phyloP scores from a whole-genome alignment of 2,797 vertebrate genomes.

The Phaenicophaeus curvirostris region DNA sequence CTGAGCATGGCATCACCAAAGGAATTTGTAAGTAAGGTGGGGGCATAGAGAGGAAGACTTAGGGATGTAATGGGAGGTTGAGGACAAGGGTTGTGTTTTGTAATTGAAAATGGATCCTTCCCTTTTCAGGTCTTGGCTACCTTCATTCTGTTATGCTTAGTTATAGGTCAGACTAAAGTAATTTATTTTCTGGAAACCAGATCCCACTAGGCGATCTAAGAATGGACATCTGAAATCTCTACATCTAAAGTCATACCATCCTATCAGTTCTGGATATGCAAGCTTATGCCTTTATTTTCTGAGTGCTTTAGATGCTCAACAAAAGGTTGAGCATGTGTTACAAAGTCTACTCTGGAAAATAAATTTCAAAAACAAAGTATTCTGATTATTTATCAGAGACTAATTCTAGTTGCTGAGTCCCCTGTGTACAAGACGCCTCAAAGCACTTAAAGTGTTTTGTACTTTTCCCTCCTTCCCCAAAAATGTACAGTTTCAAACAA shows the following conservation, averaged over 20 bases:
- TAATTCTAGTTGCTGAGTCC: not conserved
- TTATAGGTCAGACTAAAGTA: not conserved
- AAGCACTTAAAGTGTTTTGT: constrained; percentile 46
- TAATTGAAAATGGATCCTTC: not conserved
- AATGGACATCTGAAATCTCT: not conserved
- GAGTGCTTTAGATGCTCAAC: not conserved
- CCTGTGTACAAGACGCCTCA: constrained; percentile 32
- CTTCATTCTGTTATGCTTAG: not conserved
- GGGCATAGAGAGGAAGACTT: not conserved
- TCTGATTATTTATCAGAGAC: not conserved
- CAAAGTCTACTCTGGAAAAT: not conserved
- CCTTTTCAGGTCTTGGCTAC: not conserved
- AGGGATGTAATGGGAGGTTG: not conserved
- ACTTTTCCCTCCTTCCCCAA: not conserved
- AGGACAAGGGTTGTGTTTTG: not conserved
- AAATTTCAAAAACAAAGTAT: not conserved
- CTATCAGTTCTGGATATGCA: not conserved
- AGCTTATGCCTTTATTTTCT: not conserved
- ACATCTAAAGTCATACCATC: not conserved
- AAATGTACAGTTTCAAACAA: constrained; percentile 50
- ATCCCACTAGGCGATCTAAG: not conserved
- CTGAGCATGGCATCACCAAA: constrained; percentile 63
- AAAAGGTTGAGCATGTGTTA: not conserved
- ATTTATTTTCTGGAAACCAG: not conserved
- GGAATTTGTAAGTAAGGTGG: not conserved